Percentiles rank a stretch among this genome's conserved stretches.
phyloP scores from a whole-genome alignment of 2,113 vertebrate species.

The Loxodonta africana region DNA sequence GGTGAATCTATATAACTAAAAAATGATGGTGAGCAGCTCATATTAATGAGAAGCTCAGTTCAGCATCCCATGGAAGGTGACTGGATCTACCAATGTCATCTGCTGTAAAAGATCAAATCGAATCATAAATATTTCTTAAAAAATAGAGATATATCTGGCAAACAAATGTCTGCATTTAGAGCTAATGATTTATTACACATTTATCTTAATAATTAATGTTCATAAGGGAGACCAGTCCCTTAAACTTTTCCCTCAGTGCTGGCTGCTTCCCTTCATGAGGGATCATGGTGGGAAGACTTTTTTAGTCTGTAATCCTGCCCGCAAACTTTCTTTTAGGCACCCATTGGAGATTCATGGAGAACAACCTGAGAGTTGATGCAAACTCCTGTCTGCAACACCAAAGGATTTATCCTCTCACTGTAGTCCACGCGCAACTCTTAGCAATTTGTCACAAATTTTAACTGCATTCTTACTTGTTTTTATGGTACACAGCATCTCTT shows the following conservation, averaged over 20 bases:
- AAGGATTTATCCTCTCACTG: neutral
- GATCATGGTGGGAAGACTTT: neutral
- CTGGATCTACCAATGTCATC: too few species aligned
- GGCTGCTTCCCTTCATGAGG: neutral
- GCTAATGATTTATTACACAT: too few species aligned
- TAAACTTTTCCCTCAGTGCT: neutral
- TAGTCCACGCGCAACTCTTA: neutral
- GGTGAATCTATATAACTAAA: neutral
- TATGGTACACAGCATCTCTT: too few species aligned
- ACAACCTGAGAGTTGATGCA: neutral
- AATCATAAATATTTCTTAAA: too few species aligned
- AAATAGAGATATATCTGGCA: too few species aligned
- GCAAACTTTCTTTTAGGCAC: neutral
- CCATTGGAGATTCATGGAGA: neutral
- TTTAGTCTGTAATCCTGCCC: fast-evolving
- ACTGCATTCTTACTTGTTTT: neutral
- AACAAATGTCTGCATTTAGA: too few species aligned
- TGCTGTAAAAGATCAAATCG: too few species aligned
- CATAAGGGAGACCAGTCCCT: neutral
- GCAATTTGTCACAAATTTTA: neutral
- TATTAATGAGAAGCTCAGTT: neutral
- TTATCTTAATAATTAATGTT: neutral
- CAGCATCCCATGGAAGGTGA: neutral
- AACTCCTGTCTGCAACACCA: neutral
- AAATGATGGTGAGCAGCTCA: too few species aligned